Evolutionary conservation across 2,113 vertebrate genomes (phyloP).

Genomic region (Phaethornis superciliosus): DNA sequence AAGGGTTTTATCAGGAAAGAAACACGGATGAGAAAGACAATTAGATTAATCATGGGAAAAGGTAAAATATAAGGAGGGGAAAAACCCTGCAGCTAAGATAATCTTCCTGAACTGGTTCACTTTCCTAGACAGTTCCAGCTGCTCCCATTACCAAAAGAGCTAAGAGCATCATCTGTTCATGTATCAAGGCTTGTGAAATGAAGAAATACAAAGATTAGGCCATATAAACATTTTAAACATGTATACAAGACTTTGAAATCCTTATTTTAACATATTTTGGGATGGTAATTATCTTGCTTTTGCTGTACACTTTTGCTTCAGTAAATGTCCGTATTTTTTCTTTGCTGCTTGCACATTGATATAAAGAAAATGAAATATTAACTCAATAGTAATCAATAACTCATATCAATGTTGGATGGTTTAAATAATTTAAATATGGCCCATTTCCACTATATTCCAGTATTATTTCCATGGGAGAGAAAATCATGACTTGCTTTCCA

Average conservation of each 20-base stretch:
- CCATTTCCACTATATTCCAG: not conserved
- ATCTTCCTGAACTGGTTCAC: not conserved
- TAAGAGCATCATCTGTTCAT: not conserved
- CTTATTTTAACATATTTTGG: not conserved
- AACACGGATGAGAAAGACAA: not conserved
- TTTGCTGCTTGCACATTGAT: too few species aligned
- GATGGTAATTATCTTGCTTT: not conserved
- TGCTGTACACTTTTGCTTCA: not conserved
- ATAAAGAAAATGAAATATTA: too few species aligned
- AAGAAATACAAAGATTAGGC: too few species aligned
- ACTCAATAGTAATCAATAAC: not conserved
- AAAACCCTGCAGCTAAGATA: not conserved
- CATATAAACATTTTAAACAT: too few species aligned
- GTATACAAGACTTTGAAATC: not conserved
- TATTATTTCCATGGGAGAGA: not conserved
- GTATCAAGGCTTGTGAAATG: too few species aligned
- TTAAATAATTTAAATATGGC: not conserved
- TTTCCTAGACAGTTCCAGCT: not conserved
- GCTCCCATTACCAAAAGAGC: not conserved
- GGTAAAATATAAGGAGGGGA: not conserved
- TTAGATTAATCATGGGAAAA: not conserved
- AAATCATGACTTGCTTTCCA: not conserved
- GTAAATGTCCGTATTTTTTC: not conserved
- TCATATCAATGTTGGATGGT: not conserved
- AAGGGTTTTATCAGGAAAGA: not conserved